phyloP scores from a whole-genome alignment of 1,140 invertebrate genomes.

The Batillaria attramentaria region DNA sequence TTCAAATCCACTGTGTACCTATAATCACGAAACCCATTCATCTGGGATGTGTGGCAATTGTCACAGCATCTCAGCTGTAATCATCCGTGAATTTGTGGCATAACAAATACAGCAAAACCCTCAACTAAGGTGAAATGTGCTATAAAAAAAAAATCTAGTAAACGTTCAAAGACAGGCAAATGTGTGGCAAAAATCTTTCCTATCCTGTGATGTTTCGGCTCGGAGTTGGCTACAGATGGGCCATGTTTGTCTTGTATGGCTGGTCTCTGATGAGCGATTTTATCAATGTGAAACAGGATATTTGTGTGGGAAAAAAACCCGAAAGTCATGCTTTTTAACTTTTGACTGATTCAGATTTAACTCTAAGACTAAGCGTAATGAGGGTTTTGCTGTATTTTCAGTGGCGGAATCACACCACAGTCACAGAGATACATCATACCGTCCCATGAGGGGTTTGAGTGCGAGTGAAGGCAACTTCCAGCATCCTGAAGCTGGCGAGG shows the following conservation, averaged over 20 bases:
- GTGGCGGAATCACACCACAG: slow-evolving; percentile 18
- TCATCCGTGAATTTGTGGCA: neutral
- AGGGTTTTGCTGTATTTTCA: slow-evolving; percentile 38
- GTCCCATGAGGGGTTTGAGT: slow-evolving; percentile 3
- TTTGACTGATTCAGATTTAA: slow-evolving; percentile 9
- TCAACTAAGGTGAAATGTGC: neutral
- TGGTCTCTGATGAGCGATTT: neutral
- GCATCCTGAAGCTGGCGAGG: slow-evolving; percentile 13
- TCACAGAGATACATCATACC: slow-evolving; percentile 12
- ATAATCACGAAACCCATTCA: neutral
- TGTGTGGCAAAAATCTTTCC: slow-evolving; percentile 19
- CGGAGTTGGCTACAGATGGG: neutral
- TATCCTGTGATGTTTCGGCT: slow-evolving; percentile 30
- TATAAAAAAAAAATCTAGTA: neutral
- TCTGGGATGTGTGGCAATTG: neutral
- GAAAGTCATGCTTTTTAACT: neutral
- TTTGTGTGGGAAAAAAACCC: neutral
- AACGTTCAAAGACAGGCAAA: neutral
- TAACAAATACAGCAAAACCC: slow-evolving; percentile 30
- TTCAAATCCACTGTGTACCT: slow-evolving; percentile 3
- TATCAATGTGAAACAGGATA: neutral
- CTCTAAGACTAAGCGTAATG: slow-evolving; percentile 15
- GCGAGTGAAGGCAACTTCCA: slow-evolving; percentile 8
- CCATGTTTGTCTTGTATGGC: neutral
- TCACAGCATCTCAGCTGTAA: neutral